Evolutionary conservation across 2,113 vertebrate genomes (phyloP).

Genomic region (Thunnus thynnus): DNA sequence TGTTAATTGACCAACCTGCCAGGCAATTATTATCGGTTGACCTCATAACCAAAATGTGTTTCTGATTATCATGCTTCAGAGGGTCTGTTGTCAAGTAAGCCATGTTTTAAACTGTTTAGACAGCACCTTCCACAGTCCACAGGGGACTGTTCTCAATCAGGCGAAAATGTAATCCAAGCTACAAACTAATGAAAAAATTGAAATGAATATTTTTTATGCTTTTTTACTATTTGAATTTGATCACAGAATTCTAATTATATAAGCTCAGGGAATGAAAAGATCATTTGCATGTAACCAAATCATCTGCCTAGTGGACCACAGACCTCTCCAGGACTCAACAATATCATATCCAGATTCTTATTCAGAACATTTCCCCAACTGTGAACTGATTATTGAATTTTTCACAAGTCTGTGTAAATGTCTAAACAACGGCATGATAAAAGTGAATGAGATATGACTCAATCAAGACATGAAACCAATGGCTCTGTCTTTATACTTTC

Average conservation of each 20-base stretch:
- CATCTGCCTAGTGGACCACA: slow-evolving; percentile 13
- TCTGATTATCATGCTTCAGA: slow-evolving; percentile 77
- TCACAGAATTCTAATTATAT: slow-evolving; percentile 57
- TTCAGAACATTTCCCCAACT: slow-evolving; percentile 56
- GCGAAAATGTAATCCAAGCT: slow-evolving; percentile 67
- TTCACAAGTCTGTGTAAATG: slow-evolving; percentile 78
- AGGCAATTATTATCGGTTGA: slow-evolving; percentile 79
- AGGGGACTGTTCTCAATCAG: slow-evolving; percentile 67
- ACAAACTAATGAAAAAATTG: slow-evolving; percentile 66
- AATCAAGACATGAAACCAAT: slow-evolving; percentile 75
- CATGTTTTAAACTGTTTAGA: slow-evolving; percentile 74
- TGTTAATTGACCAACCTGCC: slow-evolving; percentile 80
- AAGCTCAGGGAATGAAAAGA: slow-evolving; percentile 42
- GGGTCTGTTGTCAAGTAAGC: slow-evolving; percentile 70
- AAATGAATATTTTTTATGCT: slow-evolving; percentile 38
- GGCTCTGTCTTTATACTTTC: slow-evolving; percentile 64
- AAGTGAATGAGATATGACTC: slow-evolving; percentile 77
- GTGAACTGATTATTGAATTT: slow-evolving; percentile 71
- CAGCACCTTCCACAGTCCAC: slow-evolving; percentile 69
- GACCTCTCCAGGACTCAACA: slow-evolving; percentile 23
- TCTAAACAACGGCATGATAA: slow-evolving; percentile 70
- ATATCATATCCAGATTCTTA: slow-evolving; percentile 45
- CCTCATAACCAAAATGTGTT: slow-evolving; percentile 81
- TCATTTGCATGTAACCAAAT: slow-evolving; percentile 56
- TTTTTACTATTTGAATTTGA: slow-evolving; percentile 46